These are phyloP conservation scores for Mirza zaza DNA, from an alignment of 2,113 vertebrate species.

Conservation along the genomic window DNA sequence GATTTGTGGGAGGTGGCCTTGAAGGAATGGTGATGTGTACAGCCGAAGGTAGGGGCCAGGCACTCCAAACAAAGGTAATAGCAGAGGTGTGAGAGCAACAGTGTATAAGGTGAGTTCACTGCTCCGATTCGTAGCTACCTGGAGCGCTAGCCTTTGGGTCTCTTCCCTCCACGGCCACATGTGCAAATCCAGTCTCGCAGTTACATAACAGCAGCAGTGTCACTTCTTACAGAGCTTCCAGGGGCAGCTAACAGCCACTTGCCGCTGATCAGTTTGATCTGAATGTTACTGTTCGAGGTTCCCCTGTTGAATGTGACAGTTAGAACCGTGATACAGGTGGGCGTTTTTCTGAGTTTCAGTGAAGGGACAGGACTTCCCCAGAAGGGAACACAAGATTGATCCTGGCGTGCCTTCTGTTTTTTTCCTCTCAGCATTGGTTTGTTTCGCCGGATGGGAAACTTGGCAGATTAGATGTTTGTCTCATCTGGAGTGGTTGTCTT, in stretches of 20 bases:
- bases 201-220: background rate
- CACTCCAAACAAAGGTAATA: background rate
- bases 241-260: background rate
- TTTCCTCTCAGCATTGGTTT: background rate
- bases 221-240: background rate
- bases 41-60: background rate
- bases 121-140: background rate
- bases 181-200: background rate
- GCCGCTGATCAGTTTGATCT: background rate
- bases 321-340: background rate
- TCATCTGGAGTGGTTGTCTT: background rate
- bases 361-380: background rate
- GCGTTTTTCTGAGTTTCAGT: background rate
- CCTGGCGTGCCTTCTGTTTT: background rate
- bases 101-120: rapidly evolving
- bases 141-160: background rate
- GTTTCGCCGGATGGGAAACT: background rate
- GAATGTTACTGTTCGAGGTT: background rate
- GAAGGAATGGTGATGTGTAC: background rate
- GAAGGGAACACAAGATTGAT: background rate
- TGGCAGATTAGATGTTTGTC: background rate
- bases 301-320: background rate
- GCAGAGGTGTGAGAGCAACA: background rate
- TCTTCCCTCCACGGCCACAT: background rate
- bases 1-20: background rate